Evolutionary conservation across 2,797 vertebrate genomes (phyloP), one percentile per base, ranked within the genome.

Genomic region (Epinephelus coioides): DNA sequence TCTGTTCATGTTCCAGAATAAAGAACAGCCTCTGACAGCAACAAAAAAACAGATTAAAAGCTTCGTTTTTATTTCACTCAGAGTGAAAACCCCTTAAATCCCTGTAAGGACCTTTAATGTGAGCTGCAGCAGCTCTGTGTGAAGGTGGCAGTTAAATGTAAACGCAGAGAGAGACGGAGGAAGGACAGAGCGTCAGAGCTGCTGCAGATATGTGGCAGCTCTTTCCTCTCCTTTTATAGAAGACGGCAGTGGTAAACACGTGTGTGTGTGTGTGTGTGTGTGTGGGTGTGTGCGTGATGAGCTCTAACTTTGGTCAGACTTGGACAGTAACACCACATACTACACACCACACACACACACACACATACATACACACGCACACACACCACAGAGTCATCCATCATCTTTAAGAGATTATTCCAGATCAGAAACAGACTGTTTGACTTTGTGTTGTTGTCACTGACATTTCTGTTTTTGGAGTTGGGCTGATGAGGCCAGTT

Each of bases 211-310:
- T 59, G 78, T 38, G 21, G 14, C 15, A 69, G 64, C 54, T 67
- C 81, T 44, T 90, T 93, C 90, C 91, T 91, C 80, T 91, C 93
- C 93, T 94, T 95, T 91, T 94, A 94, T 93, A 94, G 92, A 86
- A 79, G 82, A 79, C 14, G 3, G 13, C 44, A 4, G 15, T 46
- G 62, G 62, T 81, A 81, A 90, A 86, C 80, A 76, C 1, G 57
- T 71, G 54, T 51, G 69, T 56, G 60, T 56, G 50, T 46, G 47
- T 38, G 74, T 34, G 30, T 34, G 30, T 71, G 54, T 51, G 69
- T 56, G 60, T 51, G 69, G 50, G 60, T 51, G 40, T 69, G 56
- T 46, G 67, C 15, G 74, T 61, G 78, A 49, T 49, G 51, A 66
- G 51, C 38, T 51, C 83, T 66, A 53, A 73, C 76, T 83, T 73